Evolutionary conservation across 2,888 invertebrate genomes (phyloP), one percentile per base, ranked within the genome.

Genomic region (Ariolimax columbianus): DNA sequence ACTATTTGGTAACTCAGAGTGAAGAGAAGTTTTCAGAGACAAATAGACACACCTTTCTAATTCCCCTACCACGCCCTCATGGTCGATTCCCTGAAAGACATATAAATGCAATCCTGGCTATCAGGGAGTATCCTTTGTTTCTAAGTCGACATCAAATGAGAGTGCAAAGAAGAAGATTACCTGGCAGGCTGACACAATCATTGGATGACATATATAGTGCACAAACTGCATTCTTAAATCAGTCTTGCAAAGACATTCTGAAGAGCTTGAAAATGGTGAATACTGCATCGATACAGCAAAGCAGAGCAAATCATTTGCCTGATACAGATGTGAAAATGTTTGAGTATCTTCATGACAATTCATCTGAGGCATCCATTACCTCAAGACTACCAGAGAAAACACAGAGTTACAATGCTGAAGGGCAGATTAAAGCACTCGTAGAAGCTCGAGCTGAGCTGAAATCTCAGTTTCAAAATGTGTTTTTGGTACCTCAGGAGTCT

Each of bases 31-130:
- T 73, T 26, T 33, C 30, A 43, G 33, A 66, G 7, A 26, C 68
- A 66, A n/a, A 33, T 30, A 9, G 23, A 1, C 6, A 43, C 47
- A 66, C 79, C 38, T 66, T 66, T 19, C 33, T 47, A 30, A 23
- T 68, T 66, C 55, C 59, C n/a, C 81, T 77, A n/a, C 75, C 66
- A 3, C 68, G 47, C n/a, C 66, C 85, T 40, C 81, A 85, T 14
- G 85, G 84, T 33, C 83, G 84, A 59, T 89, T 89, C 77, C 89
- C 89, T 19, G 89, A 90, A 47, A 87, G 85, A 33, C 78, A 89
- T 17, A 84, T 88, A 70, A 87, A 88, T 85, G 88, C 88, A 30
- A 80, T 89, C 33, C 82, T 89, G 68, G 88, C 89, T 1, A 85
- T 89, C 17, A 88, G 88, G 55, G 88, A 85, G 66, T 85, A 68